Base-by-base conservation (phyloP, 2,113 vertebrate genomes). In the Phycodurus eques region DNA sequence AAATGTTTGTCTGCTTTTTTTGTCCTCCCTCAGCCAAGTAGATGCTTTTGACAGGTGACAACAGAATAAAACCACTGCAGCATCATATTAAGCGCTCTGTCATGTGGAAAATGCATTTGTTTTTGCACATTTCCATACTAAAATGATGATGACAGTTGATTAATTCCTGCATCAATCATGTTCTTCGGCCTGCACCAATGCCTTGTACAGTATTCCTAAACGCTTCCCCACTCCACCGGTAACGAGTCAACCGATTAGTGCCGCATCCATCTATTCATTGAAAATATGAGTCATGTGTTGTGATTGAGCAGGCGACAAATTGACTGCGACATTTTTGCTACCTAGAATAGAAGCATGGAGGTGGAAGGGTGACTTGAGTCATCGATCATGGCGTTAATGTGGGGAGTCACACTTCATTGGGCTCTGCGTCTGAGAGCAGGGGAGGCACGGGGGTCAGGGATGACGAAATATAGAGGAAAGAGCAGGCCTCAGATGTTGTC, bases 301-400 rank as follows among this genome's bases (percentile, higher is more conserved):
- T 80, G 82, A 88, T 83, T 12, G 46, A 75, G 82, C 78, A 60
- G 84, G 85, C 43, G 68, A 44, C 12, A 72, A 72, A 62, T 54
- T 42, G 68, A 78, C 80, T 63, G 75, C 22, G 0, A 53, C 19
- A 68, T 0, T 44, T 44, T 68, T 57, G 68, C 33, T 43, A 57
- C 86, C 76, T 8, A 78, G 68, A 86, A 89, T 86, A 89, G 83
- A 87, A 71, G 9, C 35, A 20, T 22, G 20, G 67, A 74, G 65
- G 76, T 1, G 60, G 61, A 63, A 31, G 5, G 43, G 61, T 62
- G 63, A 56, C 46, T 76, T 86, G 82, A 84, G 73, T 85, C 79
- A 88, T 87, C 60, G 56, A 83, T 88, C 72, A 70, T 2, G 4
- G 69, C 14, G 68, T 71, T 88, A 83, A 90, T 74, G 77, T 70